Conservation (phyloP, 2,113 vertebrate genomes). For the Mustela nigripes region DNA sequence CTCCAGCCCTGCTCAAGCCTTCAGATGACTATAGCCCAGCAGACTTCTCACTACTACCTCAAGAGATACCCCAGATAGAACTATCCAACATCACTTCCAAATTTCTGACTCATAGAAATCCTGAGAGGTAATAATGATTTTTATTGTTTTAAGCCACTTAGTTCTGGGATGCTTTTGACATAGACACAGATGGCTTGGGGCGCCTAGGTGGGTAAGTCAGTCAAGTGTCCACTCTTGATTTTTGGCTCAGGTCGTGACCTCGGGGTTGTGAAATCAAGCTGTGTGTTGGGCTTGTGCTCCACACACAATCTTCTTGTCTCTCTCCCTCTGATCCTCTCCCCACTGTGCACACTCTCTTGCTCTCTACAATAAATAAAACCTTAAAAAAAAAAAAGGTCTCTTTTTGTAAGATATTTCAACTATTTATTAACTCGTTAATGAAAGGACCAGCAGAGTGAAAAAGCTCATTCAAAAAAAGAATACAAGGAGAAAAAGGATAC, state of each 20-base stretch:
- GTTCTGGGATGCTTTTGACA: neutral
- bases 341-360: neutral
- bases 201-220: neutral
- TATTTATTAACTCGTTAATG: constrained; percentile 28
- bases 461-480: neutral
- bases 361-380: neutral
- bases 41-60: neutral
- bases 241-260: neutral
- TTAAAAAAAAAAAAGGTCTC: neutral
- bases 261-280: neutral
- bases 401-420: neutral
- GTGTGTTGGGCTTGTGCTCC: neutral
- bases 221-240: neutral
- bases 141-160: neutral
- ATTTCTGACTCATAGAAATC: neutral
- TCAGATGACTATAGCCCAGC: neutral
- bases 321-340: neutral
- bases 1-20: neutral
- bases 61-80: neutral
- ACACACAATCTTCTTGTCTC: neutral
- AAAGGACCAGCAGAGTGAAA: neutral
- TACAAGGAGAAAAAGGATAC: neutral
- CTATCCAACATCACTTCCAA: neutral
- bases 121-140: neutral
- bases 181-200: neutral